Percentiles rank a stretch among this genome's conserved stretches.
Evolutionary conservation across 2,113 vertebrate genomes (phyloP).

Genomic region (Pycnonotus jocosus): DNA sequence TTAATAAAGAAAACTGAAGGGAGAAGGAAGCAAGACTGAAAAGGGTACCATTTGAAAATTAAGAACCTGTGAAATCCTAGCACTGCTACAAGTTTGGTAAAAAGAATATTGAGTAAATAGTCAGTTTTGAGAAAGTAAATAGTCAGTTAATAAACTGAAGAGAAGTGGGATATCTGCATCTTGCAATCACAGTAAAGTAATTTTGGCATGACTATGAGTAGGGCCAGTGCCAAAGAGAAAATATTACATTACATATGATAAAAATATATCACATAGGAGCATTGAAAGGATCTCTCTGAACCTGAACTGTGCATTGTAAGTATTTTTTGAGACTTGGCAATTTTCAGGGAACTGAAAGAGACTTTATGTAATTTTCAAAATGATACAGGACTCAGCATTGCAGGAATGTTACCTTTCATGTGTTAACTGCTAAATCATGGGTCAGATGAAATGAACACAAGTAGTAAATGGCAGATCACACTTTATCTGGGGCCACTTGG

Average conservation of each 20-base stretch:
- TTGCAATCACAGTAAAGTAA: background rate
- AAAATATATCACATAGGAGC: background rate
- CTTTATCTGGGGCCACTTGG: background rate
- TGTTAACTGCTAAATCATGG: background rate
- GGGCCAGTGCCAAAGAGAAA: background rate
- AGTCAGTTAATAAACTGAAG: background rate
- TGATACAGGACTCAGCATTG: background rate
- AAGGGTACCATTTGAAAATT: background rate
- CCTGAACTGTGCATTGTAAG: background rate
- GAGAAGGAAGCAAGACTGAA: background rate
- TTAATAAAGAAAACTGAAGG: background rate
- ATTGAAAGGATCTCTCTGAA: background rate
- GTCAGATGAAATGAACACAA: background rate
- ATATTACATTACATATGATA: background rate
- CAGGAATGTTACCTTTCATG: background rate
- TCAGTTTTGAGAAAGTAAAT: background rate
- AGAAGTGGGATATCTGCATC: background rate
- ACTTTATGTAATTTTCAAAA: background rate
- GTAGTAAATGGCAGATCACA: background rate
- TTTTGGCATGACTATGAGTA: background rate
- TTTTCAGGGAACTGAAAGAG: background rate
- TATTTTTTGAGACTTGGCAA: background rate
- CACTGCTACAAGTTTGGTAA: background rate
- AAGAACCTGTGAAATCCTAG: background rate
- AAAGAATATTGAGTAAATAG: background rate